phyloP scores from a whole-genome alignment of 2,113 vertebrate species.

The Morone chrysops region DNA sequence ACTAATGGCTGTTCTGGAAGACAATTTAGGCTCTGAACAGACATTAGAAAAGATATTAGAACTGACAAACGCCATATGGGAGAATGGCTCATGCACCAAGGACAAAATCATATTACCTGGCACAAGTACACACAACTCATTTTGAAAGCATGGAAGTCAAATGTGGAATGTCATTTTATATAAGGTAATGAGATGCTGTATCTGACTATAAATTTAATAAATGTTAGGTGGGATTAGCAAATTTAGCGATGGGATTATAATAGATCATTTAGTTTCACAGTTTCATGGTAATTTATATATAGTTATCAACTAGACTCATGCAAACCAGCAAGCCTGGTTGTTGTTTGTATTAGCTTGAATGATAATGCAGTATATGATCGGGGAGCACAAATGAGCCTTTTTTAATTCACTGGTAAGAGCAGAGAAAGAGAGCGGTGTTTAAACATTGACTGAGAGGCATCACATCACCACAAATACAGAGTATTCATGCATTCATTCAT shows the following conservation, averaged over 20 bases:
- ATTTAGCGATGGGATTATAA: neutral
- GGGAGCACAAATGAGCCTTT: neutral
- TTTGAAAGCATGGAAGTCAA: constrained; percentile 27
- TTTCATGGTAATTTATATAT: neutral
- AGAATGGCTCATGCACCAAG: constrained; percentile 40
- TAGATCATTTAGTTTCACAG: neutral
- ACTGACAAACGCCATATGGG: constrained; percentile 36
- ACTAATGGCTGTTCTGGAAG: constrained; percentile 58
- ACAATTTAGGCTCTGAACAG: constrained; percentile 49
- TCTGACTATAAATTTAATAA: neutral
- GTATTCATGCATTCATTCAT: neutral
- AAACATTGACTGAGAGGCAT: neutral
- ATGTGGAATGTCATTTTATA: constrained; percentile 31
- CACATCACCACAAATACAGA: neutral
- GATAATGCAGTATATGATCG: neutral
- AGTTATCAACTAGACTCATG: neutral
- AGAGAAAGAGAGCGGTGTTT: neutral
- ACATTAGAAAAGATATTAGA: constrained; percentile 60
- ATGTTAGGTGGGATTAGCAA: neutral
- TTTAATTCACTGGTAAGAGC: neutral
- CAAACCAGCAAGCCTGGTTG: neutral
- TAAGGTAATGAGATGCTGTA: constrained; percentile 23
- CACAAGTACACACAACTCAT: constrained; percentile 6
- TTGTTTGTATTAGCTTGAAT: neutral
- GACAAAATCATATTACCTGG: constrained; percentile 59